These are phyloP conservation scores for Fulica atra DNA, from an alignment of 2,113 vertebrate species.

Conservation along the genomic window DNA sequence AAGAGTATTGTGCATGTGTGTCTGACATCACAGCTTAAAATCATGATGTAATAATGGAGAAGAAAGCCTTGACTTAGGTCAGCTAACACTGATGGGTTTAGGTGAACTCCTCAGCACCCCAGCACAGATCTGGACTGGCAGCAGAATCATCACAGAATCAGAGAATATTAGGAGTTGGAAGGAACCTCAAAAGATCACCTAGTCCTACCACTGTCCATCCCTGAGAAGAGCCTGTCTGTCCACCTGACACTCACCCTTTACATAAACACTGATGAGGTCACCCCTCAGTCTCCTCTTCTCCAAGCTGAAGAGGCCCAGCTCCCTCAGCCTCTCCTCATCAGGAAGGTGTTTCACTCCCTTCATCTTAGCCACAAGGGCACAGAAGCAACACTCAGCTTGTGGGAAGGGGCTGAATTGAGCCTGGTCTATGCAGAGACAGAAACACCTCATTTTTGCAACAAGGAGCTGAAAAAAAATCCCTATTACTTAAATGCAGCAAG, in stretches of 20 bases:
- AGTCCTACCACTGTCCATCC: no score
- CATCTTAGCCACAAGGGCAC: no score
- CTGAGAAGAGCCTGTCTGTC: no score
- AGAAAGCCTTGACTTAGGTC: background rate
- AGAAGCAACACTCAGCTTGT: background rate
- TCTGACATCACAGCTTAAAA: background rate
- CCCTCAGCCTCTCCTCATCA: no score
- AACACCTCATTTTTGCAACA: background rate
- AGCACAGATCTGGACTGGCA: background rate
- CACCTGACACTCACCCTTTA: no score
- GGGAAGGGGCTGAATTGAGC: background rate
- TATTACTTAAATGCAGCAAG: background rate
- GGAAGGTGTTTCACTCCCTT: no score
- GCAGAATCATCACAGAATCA: no score
- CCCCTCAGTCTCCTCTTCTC: no score
- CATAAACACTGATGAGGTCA: no score
- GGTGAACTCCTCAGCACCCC: background rate
- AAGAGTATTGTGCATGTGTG: background rate
- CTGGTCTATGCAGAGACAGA: background rate
- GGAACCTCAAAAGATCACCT: no score
- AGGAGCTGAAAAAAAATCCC: background rate
- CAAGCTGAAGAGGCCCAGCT: no score
- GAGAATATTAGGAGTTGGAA: no score
- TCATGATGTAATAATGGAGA: background rate
- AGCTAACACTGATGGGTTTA: background rate